Percentiles rank a stretch among this genome's conserved stretches.
phyloP scores from a whole-genome alignment of 2,888 invertebrate genomes.

The Apoda limacodes region DNA sequence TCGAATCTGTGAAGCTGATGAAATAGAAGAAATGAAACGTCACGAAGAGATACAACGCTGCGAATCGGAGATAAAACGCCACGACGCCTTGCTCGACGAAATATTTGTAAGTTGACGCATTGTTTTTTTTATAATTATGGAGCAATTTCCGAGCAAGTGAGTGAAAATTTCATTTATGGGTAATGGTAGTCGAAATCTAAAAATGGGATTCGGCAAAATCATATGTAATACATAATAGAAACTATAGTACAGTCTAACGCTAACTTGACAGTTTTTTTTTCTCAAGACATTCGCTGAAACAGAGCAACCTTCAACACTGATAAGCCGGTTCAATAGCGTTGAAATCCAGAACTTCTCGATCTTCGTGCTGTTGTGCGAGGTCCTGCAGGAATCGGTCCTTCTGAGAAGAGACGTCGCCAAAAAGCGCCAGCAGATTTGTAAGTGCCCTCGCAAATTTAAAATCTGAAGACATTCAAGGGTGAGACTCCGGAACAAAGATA shows the following conservation, averaged over 20 bases:
- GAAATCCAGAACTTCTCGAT: constrained; percentile 57
- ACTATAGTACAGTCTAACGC: no score
- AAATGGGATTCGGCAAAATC: no score
- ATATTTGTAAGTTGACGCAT: constrained; percentile 75
- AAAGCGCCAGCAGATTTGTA: constrained; percentile 42
- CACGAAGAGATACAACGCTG: constrained; percentile 75
- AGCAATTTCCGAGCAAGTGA: no score
- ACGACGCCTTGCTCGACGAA: constrained; percentile 77
- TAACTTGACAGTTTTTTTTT: no score
- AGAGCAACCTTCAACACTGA: constrained; percentile 32
- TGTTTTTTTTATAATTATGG: no score
- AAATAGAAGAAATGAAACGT: constrained; percentile 77
- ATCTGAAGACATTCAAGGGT: no score
- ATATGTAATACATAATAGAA: no score
- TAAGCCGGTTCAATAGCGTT: constrained; percentile 32
- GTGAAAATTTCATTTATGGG: no score
- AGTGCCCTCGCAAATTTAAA: no score
- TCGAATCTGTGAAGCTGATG: constrained; percentile 79
- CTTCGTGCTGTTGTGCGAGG: constrained; percentile 49
- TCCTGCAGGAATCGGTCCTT: constrained; percentile 50
- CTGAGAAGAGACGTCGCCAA: constrained; percentile 40
- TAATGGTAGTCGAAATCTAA: no score
- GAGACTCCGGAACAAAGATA: no score
- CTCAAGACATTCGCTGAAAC: constrained; percentile 44
- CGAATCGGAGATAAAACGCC: constrained; percentile 77